These are phyloP conservation scores for Todiramphus chloris DNA, from an alignment of 2,113 vertebrate genomes.

Conservation along the genomic window DNA sequence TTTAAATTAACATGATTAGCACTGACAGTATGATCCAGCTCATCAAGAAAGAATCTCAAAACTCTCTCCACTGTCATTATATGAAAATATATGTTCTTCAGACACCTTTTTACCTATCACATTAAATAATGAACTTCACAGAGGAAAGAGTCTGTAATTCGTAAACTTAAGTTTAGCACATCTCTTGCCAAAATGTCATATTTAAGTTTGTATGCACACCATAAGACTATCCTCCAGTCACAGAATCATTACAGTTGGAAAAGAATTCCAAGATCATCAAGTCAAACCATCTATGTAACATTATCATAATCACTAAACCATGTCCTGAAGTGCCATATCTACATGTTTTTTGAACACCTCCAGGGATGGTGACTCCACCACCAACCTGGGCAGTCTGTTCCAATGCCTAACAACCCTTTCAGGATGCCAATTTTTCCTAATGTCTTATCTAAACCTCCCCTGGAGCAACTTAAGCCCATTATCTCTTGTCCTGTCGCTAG, in stretches of 20 bases:
- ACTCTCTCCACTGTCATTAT: neutral
- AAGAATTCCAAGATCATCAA: too few species aligned
- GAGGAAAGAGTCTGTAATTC: neutral
- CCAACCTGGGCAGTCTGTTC: too few species aligned
- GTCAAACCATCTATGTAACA: neutral
- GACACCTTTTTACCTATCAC: neutral
- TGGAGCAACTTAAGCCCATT: too few species aligned
- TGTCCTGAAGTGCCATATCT: too few species aligned
- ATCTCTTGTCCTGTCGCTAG: too few species aligned
- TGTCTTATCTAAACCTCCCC: neutral
- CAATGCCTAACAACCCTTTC: too few species aligned
- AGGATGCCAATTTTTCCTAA: too few species aligned
- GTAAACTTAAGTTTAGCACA: constrained; percentile 21
- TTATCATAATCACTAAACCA: too few species aligned
- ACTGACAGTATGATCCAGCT: neutral
- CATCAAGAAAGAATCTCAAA: neutral
- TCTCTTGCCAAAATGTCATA: constrained; percentile 27
- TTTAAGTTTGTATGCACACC: constrained; percentile 10
- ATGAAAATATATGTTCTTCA: neutral
- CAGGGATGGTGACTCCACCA: too few species aligned
- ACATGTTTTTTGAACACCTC: too few species aligned
- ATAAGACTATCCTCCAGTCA: neutral
- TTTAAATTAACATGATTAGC: neutral
- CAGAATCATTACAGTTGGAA: too few species aligned
- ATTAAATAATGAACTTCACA: constrained; percentile 29